Base-by-base conservation (phyloP, 37 sponge, comb jelly and placozoan species). In the Aplysina aerophoba region DNA sequence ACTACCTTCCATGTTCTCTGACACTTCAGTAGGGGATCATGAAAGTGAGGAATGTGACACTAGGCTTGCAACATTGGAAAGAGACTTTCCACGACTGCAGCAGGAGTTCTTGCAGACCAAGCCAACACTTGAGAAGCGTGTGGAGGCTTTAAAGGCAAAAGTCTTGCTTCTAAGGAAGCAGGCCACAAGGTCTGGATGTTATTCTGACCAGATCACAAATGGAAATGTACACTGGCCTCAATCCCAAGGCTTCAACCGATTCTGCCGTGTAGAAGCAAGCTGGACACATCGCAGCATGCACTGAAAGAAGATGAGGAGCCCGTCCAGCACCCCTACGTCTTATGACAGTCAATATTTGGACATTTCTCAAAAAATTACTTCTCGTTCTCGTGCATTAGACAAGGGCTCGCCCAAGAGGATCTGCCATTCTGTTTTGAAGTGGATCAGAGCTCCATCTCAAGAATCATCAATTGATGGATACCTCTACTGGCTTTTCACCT, bases 141-240 rank as follows among this genome's bases (percentile, higher is more conserved):
- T 58, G 59, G 59, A 58, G 59, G 59, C 15, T 58, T 58, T 58
- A 19, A 58, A 58, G 59, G 59, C 59, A 58, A 19, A 58, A 19
- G 19, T 58, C 59, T 58, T 58, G 19, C 59, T 58, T 58, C 59
- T 58, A 15, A 58, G 59, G 59, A 58, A n/a, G 17, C 59, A 58
- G 59, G 59, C 59, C 59, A 58, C 59, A 58, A 58, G 17, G 59
- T 58, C 15, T 58, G 59, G 59, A 58, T 58, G 59, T 58, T 58
- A 19, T 58, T 19, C 59, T 58, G 59, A 58, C 15, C 59, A 58
- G 19, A 58, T 20, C 59, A 58, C 59, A 58, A 58, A 58, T 58
- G 59, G 59, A 58, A 58, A 58, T 58, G 59, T 58, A 58, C 59
- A 58, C 59, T 20, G 59, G 59, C 59, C 59, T 58, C 19, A 15